These are phyloP conservation scores for Columba livia DNA, from an alignment of 2,113 vertebrate genomes.

Conservation along the genomic window DNA sequence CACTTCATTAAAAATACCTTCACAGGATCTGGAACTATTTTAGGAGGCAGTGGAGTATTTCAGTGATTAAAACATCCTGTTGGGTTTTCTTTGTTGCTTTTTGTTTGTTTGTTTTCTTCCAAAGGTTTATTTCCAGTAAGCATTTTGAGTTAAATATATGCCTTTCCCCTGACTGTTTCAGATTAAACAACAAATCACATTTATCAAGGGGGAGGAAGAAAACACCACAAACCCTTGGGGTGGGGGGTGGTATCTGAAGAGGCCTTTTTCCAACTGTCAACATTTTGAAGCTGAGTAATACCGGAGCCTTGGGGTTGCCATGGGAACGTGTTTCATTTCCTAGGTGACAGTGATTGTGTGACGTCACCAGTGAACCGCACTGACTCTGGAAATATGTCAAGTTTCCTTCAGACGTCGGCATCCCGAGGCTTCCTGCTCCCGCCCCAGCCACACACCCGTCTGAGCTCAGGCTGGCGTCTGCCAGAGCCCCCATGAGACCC, in stretches of 20 bases:
- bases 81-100: no score
- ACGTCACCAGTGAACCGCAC: slow-evolving; percentile 71
- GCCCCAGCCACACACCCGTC: fast-evolving
- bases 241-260: not conserved
- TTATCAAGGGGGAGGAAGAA: not conserved
- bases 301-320: slow-evolving; percentile 74
- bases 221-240: not conserved
- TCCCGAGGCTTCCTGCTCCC: not conserved
- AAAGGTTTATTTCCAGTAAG: not conserved
- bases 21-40: not conserved
- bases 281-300: slow-evolving; percentile 70
- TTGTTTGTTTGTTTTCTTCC: not conserved
- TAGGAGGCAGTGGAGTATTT: not conserved
- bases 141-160: slow-evolving; percentile 26
- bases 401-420: not conserved
- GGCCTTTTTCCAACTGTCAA: slow-evolving; percentile 64
- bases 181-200: slow-evolving; percentile 20
- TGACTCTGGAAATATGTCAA: slow-evolving; percentile 50
- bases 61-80: not conserved
- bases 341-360: slow-evolving; percentile 76
- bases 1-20: slow-evolving; percentile 47
- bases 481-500: fast-evolving
- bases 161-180: not conserved
- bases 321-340: slow-evolving; percentile 77
- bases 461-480: fast-evolving